These are phyloP conservation scores for Carabus problematicus DNA, from an alignment of 2,888 invertebrate genomes.

Conservation along the genomic window DNA sequence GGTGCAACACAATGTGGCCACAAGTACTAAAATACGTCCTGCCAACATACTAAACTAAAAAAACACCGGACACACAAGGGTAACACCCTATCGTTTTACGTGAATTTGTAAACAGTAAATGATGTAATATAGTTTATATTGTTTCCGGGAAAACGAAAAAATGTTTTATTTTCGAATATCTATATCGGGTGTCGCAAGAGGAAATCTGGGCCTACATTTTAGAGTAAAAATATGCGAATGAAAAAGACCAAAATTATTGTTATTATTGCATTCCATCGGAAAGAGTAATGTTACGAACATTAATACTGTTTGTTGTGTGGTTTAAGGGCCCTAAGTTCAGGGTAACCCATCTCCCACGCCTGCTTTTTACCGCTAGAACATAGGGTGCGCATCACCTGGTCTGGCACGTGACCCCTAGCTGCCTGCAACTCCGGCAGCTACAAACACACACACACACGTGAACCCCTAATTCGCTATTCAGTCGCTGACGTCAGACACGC, in stretches of 20 bases:
- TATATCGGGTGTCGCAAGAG: too few relatives aligned
- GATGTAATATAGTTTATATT: background rate
- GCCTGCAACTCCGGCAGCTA: constrained; percentile 9
- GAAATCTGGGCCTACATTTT: too few relatives aligned
- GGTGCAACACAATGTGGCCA: constrained; percentile 33
- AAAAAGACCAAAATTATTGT: too few relatives aligned
- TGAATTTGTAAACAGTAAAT: constrained; percentile 23
- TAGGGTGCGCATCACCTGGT: constrained; percentile 6
- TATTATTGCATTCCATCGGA: too few relatives aligned
- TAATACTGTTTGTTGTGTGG: too few relatives aligned
- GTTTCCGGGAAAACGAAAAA: background rate
- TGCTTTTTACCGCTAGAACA: background rate
- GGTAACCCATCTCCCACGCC: background rate
- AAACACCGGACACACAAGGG: constrained; percentile 19
- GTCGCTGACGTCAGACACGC: constrained; percentile 18
- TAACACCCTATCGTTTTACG: constrained; percentile 5
- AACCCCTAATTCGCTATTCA: constrained; percentile 41
- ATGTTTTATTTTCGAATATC: too few relatives aligned
- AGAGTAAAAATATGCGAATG: too few relatives aligned
- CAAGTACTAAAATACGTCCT: constrained; percentile 34
- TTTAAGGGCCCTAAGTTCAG: too few relatives aligned
- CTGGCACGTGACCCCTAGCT: constrained; percentile 41
- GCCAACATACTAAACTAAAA: constrained; percentile 22
- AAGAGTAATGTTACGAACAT: too few relatives aligned
- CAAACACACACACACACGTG: constrained; percentile 17